Evolutionary conservation across 2,888 invertebrate genomes (phyloP).

Genomic region (Cantharis nigra): DNA sequence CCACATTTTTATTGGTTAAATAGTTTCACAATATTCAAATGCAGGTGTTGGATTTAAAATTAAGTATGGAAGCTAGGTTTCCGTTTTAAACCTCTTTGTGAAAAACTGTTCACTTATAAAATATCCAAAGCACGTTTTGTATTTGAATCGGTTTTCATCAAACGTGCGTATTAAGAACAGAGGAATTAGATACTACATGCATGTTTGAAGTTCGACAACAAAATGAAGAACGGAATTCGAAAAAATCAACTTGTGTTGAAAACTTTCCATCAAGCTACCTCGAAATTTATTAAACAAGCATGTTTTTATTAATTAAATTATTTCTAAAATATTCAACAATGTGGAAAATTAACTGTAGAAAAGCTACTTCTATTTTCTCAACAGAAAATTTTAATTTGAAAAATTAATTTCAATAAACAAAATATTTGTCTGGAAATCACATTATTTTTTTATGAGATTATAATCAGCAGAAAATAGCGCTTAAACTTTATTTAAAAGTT

Average conservation of each 20-base stretch:
- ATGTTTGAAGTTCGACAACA: neutral
- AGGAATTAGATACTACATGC: neutral
- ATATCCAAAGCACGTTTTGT: neutral
- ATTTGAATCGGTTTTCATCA: neutral
- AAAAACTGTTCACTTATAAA: neutral
- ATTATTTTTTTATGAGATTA: too few relatives aligned
- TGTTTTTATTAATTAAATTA: too few relatives aligned
- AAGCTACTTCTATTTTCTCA: too few relatives aligned
- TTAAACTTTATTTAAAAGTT: too few relatives aligned
- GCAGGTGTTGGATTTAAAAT: neutral
- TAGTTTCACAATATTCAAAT: neutral
- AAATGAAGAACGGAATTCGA: neutral
- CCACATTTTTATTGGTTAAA: neutral
- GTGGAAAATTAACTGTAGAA: too few relatives aligned
- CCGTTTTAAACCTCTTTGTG: neutral
- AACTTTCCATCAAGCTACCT: too few relatives aligned
- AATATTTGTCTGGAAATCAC: too few relatives aligned
- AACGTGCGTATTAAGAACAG: neutral
- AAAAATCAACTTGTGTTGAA: too few relatives aligned
- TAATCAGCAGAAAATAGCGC: too few relatives aligned
- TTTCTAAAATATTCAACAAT: too few relatives aligned
- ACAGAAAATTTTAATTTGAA: too few relatives aligned
- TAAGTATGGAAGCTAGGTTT: neutral
- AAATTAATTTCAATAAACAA: too few relatives aligned
- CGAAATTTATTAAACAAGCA: neutral